Evolutionary conservation across 2,113 vertebrate species (phyloP).

Genomic region (Pelecanoides urinatrix): DNA sequence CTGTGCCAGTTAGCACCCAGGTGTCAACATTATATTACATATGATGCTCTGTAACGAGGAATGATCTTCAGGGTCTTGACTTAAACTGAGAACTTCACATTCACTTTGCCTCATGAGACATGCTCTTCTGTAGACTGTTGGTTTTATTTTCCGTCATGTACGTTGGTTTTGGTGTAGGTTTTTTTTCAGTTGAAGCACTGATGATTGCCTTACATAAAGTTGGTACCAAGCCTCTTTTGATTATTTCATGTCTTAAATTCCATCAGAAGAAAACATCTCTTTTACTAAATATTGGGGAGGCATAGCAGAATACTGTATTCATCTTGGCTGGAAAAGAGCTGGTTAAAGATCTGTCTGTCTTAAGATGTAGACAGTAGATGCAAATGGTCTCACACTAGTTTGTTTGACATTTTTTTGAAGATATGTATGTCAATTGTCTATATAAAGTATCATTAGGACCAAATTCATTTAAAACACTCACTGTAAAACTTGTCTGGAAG

Average conservation of each 20-base stretch:
- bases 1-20: background rate
- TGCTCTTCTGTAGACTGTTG: background rate
- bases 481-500: background rate
- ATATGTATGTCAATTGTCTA: background rate
- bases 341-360: background rate
- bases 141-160: background rate
- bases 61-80: background rate
- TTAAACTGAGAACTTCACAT: background rate
- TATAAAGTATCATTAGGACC: background rate
- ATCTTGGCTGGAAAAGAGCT: background rate
- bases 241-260: background rate
- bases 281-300: background rate
- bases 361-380: background rate
- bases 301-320: background rate
- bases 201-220: background rate
- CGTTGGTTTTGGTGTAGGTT: background rate
- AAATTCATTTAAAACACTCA: background rate
- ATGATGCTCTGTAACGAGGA: background rate
- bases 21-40: background rate
- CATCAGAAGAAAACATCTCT: background rate
- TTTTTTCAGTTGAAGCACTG: background rate
- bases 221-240: background rate
- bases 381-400: background rate
- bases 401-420: background rate
- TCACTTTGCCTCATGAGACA: background rate